Base-by-base conservation (phyloP, 2,888 invertebrate genomes). In the Ennomos quercinarius region DNA sequence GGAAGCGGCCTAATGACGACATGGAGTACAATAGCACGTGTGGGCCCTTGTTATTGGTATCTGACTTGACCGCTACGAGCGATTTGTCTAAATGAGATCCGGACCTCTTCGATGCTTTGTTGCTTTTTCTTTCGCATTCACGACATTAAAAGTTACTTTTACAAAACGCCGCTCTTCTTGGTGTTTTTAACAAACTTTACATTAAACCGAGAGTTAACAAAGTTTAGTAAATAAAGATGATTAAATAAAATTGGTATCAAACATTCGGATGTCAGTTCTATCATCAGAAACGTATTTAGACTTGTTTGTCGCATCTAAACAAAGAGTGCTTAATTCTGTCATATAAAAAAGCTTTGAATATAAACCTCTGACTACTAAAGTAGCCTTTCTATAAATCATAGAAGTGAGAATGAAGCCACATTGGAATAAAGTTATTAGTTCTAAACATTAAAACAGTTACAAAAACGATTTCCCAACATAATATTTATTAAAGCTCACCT, bases 1-100 rank as follows among this genome's bases (percentile, higher is more conserved):
- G 91, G 89, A 90, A 90, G 84, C 87, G 83, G 80, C 84, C 90
- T 91, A 91, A 91, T 90, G 91, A 91, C 85, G 87, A 84, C 84
- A 78, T 77, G 77, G 83, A 86, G 80, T 83, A 91, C 91, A 91
- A 91, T 91, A 88, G 89, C 88, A 89, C 84, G 84, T 83, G 85
- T 85, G 84, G 78, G 74, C 61, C 87, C 90, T 91, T 91, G 86
- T 91, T 91, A 91, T 91, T 91, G 91, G 89, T 89, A 88, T 90
- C 90, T 87, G 90, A 88, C 88, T 87, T 90, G 89, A 91, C 91
- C 91, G 90, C 90, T 88, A 90, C 88, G 83, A 89, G 85, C 89
- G 90, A 91, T 91, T 91, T 91, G 91, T 91, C 90, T 88, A 91
- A 91, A 91, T 90, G 90, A 91, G 90, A 90, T 90, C 91, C 91